Base-by-base conservation (phyloP, 2,888 invertebrate species). In the Drosophila macrospina region DNA sequence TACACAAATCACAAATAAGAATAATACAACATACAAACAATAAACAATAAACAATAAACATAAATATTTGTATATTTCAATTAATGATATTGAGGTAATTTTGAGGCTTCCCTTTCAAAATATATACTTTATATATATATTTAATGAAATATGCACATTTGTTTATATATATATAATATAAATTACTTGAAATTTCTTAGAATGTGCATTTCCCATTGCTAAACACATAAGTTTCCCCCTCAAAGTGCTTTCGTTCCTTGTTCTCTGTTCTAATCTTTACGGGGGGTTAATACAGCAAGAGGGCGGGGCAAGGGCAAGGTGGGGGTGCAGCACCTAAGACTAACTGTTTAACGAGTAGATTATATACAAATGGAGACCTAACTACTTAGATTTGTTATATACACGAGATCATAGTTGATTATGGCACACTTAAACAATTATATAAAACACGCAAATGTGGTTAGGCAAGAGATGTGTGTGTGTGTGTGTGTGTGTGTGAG, bases 1-100 rank as follows among this genome's bases (percentile, higher is more conserved):
- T 76, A 66, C 66, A 83, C 66, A 79, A 67, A 80, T 83, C 64
- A 60, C 48, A 86, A 80, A 32, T 10, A 20, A 54, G 41, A 20
- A 30, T 73, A 20, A 30, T 73, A 86, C 81, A 69, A 83, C 72
- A 78, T 48, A 72, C 68, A 61, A 36, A 57, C 37, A 57, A 63
- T 50, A 39, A 45, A 56, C 44, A 34, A 56, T 10, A 39, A 28
- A 57, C 37, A 39, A 39, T 28, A 28, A 28, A 28, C 20, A 20
- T 37, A 48, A 36, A 41, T 30, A 52, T 52, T 30, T 16, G 41
- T 13, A 5, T 4, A n/a, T n/a, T 24, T 1, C n/a, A 26, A 42
- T 7, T 26, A 13, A 13, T 7, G 1, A 26, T 13, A 7, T 24
- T 26, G n/a, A 16, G 16, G 8, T 16, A 11, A 16, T 30, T 6